Conservation (phyloP, 2,797 vertebrate genomes). For the Poecilia gillii region DNA sequence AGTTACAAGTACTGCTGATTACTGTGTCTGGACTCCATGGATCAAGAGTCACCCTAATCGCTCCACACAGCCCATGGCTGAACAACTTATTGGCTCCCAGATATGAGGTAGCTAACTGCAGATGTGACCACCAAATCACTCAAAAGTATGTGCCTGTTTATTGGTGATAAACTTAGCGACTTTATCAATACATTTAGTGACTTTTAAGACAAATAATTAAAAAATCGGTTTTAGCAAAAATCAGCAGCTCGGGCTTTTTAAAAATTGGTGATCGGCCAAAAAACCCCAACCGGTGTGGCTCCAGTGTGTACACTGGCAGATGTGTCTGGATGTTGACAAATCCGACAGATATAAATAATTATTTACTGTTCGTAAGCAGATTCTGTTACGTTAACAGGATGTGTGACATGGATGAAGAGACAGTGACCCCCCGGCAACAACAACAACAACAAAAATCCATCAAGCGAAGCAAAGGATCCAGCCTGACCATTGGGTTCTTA, state of each 20-base stretch:
- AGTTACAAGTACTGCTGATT: neutral
- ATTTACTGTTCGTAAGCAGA: too few relatives aligned
- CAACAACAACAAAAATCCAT: neutral
- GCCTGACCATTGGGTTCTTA: conserved; percentile 50
- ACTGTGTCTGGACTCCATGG: neutral
- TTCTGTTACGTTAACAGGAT: too few relatives aligned
- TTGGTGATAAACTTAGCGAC: too few relatives aligned
- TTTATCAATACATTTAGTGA: neutral
- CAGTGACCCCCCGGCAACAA: neutral
- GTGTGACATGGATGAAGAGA: too few relatives aligned
- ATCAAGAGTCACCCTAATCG: neutral
- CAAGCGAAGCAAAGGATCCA: neutral
- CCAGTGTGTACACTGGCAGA: too few relatives aligned
- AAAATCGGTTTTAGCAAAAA: neutral
- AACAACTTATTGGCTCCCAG: neutral
- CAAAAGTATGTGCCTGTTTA: too few relatives aligned
- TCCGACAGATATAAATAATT: too few relatives aligned
- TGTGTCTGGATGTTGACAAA: too few relatives aligned
- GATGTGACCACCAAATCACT: too few relatives aligned
- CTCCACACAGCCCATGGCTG: neutral
- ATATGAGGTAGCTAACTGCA: too few relatives aligned
- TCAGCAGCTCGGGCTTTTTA: neutral
- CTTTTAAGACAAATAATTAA: neutral
- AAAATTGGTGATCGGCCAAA: neutral
- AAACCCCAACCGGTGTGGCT: too few relatives aligned